Conservation (phyloP, 2,113 vertebrate genomes). For the Alligator sinensis region DNA sequence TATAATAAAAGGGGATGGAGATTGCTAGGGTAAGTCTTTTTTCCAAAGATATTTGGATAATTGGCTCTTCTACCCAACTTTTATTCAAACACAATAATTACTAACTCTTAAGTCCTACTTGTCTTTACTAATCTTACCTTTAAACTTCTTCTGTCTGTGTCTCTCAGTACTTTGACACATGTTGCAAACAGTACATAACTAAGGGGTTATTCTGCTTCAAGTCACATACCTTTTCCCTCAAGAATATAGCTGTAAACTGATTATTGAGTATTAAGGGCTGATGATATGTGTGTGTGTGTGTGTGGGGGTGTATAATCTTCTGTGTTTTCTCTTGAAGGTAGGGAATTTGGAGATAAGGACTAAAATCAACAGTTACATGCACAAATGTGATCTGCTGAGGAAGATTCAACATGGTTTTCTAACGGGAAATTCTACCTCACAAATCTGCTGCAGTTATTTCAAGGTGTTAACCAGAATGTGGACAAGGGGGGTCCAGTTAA, state of each 20-base stretch:
- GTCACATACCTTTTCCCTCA: background rate
- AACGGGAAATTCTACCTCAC: too few relatives aligned
- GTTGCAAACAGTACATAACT: background rate
- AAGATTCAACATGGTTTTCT: too few relatives aligned
- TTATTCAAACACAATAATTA: conserved; percentile 34
- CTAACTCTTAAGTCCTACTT: background rate
- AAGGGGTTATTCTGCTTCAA: background rate
- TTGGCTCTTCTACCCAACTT: conserved; percentile 30
- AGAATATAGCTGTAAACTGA: background rate
- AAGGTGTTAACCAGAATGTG: too few relatives aligned
- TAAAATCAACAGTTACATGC: too few relatives aligned
- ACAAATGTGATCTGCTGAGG: too few relatives aligned
- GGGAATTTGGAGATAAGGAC: background rate
- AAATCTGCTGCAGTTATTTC: too few relatives aligned
- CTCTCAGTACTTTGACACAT: background rate
- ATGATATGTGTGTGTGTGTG: too few relatives aligned
- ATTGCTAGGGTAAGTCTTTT: background rate
- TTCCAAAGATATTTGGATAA: conserved; percentile 22
- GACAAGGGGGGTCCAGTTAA: too few relatives aligned
- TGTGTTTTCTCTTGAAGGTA: background rate
- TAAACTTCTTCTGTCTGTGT: background rate
- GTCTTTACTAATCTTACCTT: background rate
- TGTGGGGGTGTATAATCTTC: background rate
- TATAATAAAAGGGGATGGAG: background rate
- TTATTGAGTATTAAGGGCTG: background rate